These are phyloP conservation scores for Austrofundulus limnaeus DNA, from an alignment of 2,113 vertebrate species.

Conservation along the genomic window DNA sequence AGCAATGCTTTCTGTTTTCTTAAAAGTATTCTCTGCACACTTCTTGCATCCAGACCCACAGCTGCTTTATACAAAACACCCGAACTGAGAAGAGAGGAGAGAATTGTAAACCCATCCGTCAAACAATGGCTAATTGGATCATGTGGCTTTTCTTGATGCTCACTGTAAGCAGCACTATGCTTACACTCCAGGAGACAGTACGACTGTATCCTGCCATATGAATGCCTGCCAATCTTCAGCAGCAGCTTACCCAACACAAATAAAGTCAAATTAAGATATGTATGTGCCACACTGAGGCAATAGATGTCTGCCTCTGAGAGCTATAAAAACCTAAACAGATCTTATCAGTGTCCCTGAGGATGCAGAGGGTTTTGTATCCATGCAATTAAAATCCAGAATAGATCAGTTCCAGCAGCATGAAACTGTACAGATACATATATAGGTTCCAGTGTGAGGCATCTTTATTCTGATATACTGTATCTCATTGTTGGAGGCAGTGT, in stretches of 20 bases:
- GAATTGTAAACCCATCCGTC: conserved; percentile 9
- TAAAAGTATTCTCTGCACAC: conserved; percentile 53
- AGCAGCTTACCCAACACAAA: conserved; percentile 1
- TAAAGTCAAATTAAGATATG: conserved; percentile 19
- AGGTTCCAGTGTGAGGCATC: not conserved
- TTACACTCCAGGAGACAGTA: not conserved
- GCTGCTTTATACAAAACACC: conserved; percentile 21
- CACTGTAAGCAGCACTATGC: conserved; percentile 16
- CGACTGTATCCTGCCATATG: conserved; percentile 17
- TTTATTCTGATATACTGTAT: not conserved
- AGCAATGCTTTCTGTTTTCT: conserved; percentile 26
- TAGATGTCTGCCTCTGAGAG: not conserved
- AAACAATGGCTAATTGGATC: conserved; percentile 18
- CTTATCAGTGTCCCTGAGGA: not conserved
- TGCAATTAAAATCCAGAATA: not conserved
- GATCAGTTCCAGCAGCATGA: not conserved
- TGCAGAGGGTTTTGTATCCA: not conserved
- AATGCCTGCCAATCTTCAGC: conserved; percentile 4
- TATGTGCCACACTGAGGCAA: not conserved
- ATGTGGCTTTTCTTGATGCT: conserved; percentile 5
- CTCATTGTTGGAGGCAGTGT: not conserved
- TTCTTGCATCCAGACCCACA: conserved; percentile 32
- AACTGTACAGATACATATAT: not conserved
- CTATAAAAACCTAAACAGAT: conserved; percentile 4
- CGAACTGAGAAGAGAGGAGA: not conserved